Evolutionary conservation across 1,140 invertebrate genomes (phyloP), one percentile per base, ranked within the genome.

Genomic region (Saccostrea glomerata): DNA sequence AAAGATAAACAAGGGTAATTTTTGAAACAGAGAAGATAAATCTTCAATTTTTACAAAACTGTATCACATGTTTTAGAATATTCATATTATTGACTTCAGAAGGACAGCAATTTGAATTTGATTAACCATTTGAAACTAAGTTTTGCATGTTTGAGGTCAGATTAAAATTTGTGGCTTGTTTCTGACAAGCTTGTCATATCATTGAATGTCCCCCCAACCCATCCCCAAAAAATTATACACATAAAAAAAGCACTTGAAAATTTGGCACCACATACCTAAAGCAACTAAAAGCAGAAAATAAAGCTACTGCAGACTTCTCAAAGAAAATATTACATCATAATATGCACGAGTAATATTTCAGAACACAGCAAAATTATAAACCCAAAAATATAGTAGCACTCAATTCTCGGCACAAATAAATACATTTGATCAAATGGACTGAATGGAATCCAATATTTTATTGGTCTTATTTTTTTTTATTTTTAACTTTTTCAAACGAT

Each of bases 261-360:
- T 63, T 63, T 63, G 58, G 58, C 58, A 63, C 58, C 58, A 63
- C 58, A 63, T 63, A 63, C 58, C n/a, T 63, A 63, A 17, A 63
- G n/a, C 58, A 63, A 20, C n/a, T 63, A 63, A 63, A n/a, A 63
- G 58, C 58, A 17, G 17, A 63, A 63, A 47, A 47, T 7, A 63
- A 17, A 63, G 17, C 58, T 63, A 6, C 17, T 63, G 15, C 58
- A 63, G 17, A 20, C 17, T 20, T 63, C n/a, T 20, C 17, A 63
- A 6, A n/a, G 58, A 63, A n/a, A n/a, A 63, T 63, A 47, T 63
- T 63, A 63, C 6, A 20, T 63, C 17, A 63, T 47, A 47, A 47
- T n/a, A 63, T 63, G 58, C 17, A 63, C 4, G 58, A 63, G n/a
- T 20, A 20, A 63, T 20, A 63, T 20, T n/a, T 7, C 4, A 63